phyloP scores from a whole-genome alignment of 2,797 vertebrate genomes.

The Synanceia verrucosa region DNA sequence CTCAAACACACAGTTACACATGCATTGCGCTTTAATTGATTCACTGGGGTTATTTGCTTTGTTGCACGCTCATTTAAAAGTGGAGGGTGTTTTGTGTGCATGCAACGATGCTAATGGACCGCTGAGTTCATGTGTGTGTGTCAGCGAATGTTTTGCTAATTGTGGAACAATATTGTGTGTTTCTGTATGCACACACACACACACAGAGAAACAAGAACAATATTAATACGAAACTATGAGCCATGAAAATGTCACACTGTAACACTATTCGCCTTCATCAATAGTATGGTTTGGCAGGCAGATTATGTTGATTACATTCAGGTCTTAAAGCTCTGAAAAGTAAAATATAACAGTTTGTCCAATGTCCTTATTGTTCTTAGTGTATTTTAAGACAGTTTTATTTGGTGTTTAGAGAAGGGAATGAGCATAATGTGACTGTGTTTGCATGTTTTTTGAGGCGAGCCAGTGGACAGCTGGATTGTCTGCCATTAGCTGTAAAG shows the following conservation, averaged over 20 bases:
- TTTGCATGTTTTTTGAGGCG: neutral
- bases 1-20: constrained; percentile 13
- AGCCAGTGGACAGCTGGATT: neutral
- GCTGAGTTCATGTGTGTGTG: constrained; percentile 10
- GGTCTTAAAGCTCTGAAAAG: constrained; percentile 20
- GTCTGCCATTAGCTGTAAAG: constrained; percentile 16
- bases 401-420: neutral
- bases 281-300: constrained; percentile 32
- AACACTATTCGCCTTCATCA: constrained; percentile 33
- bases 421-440: neutral
- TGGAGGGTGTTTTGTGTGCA: constrained; percentile 28
- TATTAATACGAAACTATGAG: constrained; percentile 35
- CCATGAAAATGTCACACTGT: constrained; percentile 30
- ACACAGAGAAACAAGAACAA: neutral
- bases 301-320: constrained; percentile 51
- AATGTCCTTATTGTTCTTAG: neutral
- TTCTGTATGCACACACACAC: neutral
- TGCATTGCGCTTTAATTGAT: constrained; percentile 58
- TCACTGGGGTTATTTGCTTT: constrained; percentile 57
- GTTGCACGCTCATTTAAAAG: constrained; percentile 47
- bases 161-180: constrained; percentile 18
- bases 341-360: neutral
- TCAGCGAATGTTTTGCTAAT: constrained; percentile 30
- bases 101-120: constrained; percentile 23
- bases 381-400: neutral